Evolutionary conservation across 2,888 invertebrate species (phyloP).

Genomic region (Rhopalosiphum nymphaeae): DNA sequence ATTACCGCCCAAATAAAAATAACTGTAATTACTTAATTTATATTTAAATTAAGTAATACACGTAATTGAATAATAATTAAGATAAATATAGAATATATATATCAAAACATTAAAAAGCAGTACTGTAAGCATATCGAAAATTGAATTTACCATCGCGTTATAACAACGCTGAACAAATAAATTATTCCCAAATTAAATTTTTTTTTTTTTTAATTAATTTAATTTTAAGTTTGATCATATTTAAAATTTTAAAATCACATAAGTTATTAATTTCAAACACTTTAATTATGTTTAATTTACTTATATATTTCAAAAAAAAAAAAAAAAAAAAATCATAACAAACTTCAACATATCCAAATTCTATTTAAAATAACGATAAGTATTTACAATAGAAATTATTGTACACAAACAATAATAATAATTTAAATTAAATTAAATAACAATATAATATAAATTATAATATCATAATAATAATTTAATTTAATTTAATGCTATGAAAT

Average conservation of each 20-base stretch:
- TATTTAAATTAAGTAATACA: too few species aligned
- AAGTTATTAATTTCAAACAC: neutral
- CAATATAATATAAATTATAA: neutral
- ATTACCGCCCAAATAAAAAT: too few species aligned
- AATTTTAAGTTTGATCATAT: neutral
- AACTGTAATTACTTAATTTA: too few species aligned
- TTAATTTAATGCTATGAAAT: neutral
- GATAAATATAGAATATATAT: too few species aligned
- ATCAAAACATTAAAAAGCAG: too few species aligned
- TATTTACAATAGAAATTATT: neutral
- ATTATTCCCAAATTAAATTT: neutral
- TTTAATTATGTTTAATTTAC: neutral
- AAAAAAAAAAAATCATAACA: neutral
- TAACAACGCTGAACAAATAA: neutral
- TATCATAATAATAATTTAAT: neutral
- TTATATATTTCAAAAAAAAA: neutral
- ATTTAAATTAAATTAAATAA: neutral
- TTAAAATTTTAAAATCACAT: neutral
- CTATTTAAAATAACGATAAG: neutral
- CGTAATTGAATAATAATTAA: too few species aligned
- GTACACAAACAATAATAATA: neutral
- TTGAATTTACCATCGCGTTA: neutral
- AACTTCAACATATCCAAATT: neutral
- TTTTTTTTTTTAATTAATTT: neutral
- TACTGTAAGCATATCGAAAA: neutral